Conservation (phyloP, 1,140 invertebrate species). For the Anadara kagoshimensis region DNA sequence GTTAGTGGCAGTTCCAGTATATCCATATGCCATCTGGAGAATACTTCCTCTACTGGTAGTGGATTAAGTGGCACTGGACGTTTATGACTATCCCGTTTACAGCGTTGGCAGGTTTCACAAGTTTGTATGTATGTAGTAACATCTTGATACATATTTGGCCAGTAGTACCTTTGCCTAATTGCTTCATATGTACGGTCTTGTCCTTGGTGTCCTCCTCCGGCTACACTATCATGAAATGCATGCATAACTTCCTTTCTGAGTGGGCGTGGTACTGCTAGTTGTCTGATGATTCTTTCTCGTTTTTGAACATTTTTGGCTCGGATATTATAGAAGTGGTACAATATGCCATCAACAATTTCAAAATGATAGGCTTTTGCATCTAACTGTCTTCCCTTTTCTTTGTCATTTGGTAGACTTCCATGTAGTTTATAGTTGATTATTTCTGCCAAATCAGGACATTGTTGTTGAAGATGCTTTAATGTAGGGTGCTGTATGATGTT, state of each 20-base stretch:
- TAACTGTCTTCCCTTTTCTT: slow-evolving; percentile 11
- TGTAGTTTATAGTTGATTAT: neutral
- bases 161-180: slow-evolving; percentile 24
- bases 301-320: neutral
- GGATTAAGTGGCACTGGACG: slow-evolving; percentile 30
- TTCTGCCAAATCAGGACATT: slow-evolving; percentile 1
- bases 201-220: slow-evolving; percentile 25
- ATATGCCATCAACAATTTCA: slow-evolving; percentile 3
- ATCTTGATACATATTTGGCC: slow-evolving; percentile 33
- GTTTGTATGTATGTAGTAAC: slow-evolving; percentile 27
- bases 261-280: slow-evolving; percentile 1
- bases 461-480: neutral
- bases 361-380: slow-evolving; percentile 5
- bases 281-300: neutral
- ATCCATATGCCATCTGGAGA: slow-evolving; percentile 45
- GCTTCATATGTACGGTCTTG: slow-evolving; percentile 8
- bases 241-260: slow-evolving; percentile 3
- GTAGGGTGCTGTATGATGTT: too few species aligned
- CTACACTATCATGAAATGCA: slow-evolving; percentile 24
- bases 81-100: slow-evolving; percentile 2
- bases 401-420: slow-evolving; percentile 6
- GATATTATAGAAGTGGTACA: slow-evolving; percentile 26
- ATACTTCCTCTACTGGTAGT: slow-evolving; percentile 32
- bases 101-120: slow-evolving; percentile 26
- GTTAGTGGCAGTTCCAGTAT: slow-evolving; percentile 45